Conservation (phyloP, 2,888 invertebrate species). For the Orthosia gothica region DNA sequence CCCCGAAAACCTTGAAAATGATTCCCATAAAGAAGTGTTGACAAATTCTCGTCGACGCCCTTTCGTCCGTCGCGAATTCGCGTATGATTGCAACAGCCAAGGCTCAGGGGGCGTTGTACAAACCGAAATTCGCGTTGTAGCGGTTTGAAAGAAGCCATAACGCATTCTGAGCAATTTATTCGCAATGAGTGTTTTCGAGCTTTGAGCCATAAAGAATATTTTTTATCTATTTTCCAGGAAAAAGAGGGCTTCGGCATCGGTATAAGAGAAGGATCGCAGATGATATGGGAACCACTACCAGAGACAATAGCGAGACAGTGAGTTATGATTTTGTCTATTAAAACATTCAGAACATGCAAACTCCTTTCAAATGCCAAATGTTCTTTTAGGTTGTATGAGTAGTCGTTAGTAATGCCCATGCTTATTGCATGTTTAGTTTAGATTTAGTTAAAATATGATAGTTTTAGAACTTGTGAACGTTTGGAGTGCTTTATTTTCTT, state of each 20-base stretch:
- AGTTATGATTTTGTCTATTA: slow-evolving; percentile 66
- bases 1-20: too few relatives aligned
- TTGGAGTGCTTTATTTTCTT: slow-evolving; percentile 11
- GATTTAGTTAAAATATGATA: slow-evolving; percentile 14
- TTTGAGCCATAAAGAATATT: background rate
- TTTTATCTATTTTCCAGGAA: slow-evolving; percentile 88
- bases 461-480: slow-evolving; percentile 29
- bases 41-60: too few relatives aligned
- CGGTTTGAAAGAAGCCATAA: too few relatives aligned
- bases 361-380: slow-evolving; percentile 8
- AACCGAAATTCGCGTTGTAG: too few relatives aligned
- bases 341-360: slow-evolving; percentile 21
- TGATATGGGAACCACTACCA: slow-evolving; percentile 92
- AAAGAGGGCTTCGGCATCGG: slow-evolving; percentile 94
- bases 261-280: slow-evolving; percentile 92
- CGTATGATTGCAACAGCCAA: too few relatives aligned
- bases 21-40: too few relatives aligned
- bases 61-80: too few relatives aligned
- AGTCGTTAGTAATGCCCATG: slow-evolving; percentile 38
- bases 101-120: too few relatives aligned
- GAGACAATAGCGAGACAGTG: slow-evolving; percentile 81
- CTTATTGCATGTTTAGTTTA: slow-evolving; percentile 55
- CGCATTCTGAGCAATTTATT: too few relatives aligned
- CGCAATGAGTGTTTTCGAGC: too few relatives aligned
- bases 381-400: slow-evolving; percentile 23